Evolutionary conservation across 35 echinoderm and acorn worm species (phyloP), one percentile per base, ranked within the genome.

Genomic region (Apostichopus japonicus): DNA sequence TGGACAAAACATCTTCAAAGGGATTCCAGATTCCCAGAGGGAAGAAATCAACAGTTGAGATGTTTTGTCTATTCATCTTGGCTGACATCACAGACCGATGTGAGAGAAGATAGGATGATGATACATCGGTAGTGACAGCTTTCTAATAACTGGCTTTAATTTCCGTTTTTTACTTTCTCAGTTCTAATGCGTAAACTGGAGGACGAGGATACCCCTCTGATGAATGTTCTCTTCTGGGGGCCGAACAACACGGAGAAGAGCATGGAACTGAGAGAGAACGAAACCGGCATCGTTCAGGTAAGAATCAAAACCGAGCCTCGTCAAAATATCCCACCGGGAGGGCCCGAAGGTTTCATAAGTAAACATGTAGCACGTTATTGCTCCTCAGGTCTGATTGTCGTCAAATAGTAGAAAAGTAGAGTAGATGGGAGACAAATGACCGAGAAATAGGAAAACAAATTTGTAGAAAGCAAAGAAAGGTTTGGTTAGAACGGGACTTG

Each of bases 251-350:
- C 70, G 77, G 79, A 21, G 61, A 96, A 99, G 90, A 94, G 93
- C 80, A 96, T 96, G 90, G 95, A 96, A 33, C 90, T 99, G n/a
- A 87, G 95, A 79, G 97, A 99, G 84, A 99, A 99, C 92, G 97
- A 99, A 82, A 94, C 95, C 13, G 97, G 95, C 72, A 79, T 92
- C 17, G 94, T 99, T 44, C 86, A 96, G 95, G 97, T 99, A 86
- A 27, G 84, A 77, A n/a, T 0, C 11, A 13, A 25, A 21, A 19
- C 14, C 14, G 6, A 25, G 10, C 6, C 23, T 23, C 0, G 44
- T 21, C 77, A 10, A 10, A 5, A 44, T 4, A 44, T 44, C 33
- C 33, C 33, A 44, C 33, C 2, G 33, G 33, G 33, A 3, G 33
- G 33, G n/a, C n/a, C 33, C 33, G 4, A 44, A 3, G 33, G 33